These are phyloP conservation scores for Piezodorus guildinii DNA, from an alignment of 1,140 invertebrate species.

Conservation along the genomic window DNA sequence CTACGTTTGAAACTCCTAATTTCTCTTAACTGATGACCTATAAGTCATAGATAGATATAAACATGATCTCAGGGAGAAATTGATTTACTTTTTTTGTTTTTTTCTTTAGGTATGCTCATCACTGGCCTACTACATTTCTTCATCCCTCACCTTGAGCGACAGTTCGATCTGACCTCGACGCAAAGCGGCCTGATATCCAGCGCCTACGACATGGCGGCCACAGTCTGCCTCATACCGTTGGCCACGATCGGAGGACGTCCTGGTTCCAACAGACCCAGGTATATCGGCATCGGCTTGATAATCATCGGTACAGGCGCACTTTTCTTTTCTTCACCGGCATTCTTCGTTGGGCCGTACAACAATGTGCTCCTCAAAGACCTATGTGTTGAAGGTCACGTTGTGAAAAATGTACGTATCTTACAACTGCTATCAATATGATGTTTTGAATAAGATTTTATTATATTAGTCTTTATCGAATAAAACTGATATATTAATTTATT, in stretches of 20 bases:
- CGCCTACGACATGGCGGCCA: conserved; percentile 70
- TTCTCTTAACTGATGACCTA: too few species aligned
- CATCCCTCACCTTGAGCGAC: conserved; percentile 77
- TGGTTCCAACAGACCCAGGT: conserved; percentile 62
- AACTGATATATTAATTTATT: too few species aligned
- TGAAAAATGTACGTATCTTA: background rate
- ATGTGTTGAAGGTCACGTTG: background rate
- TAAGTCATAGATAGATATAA: too few species aligned
- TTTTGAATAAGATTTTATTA: too few species aligned
- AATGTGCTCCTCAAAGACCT: background rate
- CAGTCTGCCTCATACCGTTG: conserved; percentile 68
- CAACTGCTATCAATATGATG: too few species aligned
- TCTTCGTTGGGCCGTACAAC: conserved; percentile 39
- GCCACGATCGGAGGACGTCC: conserved; percentile 68
- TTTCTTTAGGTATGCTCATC: conserved; percentile 75
- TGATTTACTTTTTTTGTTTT: too few species aligned
- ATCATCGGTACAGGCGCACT: conserved; percentile 46
- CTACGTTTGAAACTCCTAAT: too few species aligned
- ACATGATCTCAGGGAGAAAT: too few species aligned
- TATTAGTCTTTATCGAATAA: too few species aligned
- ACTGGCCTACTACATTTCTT: conserved; percentile 80
- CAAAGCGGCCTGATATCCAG: conserved; percentile 70
- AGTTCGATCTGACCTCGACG: conserved; percentile 66
- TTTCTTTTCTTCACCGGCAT: conserved; percentile 52
- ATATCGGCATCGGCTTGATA: conserved; percentile 60